phyloP scores from a whole-genome alignment of 2,888 invertebrate genomes.

The Furcula furcula region DNA sequence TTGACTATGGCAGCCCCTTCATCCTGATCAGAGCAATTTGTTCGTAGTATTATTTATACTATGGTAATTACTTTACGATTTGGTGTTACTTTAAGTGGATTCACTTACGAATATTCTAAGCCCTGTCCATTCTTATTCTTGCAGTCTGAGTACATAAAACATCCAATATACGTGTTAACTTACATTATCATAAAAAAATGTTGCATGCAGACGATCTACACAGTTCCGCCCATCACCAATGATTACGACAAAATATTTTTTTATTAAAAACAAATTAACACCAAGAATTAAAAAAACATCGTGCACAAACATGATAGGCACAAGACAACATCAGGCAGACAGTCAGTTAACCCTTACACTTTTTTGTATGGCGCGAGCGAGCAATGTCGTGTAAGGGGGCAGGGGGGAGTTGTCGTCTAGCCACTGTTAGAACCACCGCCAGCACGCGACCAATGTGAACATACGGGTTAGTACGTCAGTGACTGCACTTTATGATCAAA shows the following conservation, averaged over 20 bases:
- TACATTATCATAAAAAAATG: neutral
- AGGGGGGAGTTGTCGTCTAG: constrained; percentile 88
- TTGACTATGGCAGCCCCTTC: too few relatives aligned
- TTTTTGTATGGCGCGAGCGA: constrained; percentile 86
- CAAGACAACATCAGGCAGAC: constrained; percentile 34
- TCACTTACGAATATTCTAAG: too few relatives aligned
- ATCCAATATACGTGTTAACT: neutral
- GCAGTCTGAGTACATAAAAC: neutral
- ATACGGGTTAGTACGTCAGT: constrained; percentile 55
- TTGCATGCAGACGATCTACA: constrained; percentile 21
- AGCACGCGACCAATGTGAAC: constrained; percentile 49
- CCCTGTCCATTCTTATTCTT: too few relatives aligned
- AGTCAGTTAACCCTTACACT: constrained; percentile 83
- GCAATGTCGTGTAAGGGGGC: constrained; percentile 85
- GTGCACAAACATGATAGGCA: constrained; percentile 31
- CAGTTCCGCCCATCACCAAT: constrained; percentile 15
- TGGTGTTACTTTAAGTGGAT: too few relatives aligned
- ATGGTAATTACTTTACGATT: too few relatives aligned
- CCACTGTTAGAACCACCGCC: constrained; percentile 83
- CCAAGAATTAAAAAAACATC: neutral
- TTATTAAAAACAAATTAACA: neutral
- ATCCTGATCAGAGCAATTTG: too few relatives aligned
- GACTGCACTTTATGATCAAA: constrained; percentile 9
- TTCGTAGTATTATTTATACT: too few relatives aligned
- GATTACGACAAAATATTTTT: constrained; percentile 4